Evolutionary conservation across 2,888 invertebrate genomes (phyloP), one percentile per base, ranked within the genome.

Genomic region (Chymomyza procnemis): DNA sequence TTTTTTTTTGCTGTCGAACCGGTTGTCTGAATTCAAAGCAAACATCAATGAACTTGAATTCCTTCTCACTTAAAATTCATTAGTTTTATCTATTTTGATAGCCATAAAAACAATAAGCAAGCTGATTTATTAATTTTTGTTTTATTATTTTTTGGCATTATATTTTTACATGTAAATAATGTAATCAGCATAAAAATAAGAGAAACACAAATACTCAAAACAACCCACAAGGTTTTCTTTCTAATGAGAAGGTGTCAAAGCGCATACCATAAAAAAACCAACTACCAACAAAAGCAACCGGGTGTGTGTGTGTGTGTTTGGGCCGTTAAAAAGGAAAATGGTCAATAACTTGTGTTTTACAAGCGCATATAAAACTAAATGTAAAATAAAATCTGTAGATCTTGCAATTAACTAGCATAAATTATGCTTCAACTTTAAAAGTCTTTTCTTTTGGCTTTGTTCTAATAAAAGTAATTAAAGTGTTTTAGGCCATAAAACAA

Each of bases 391-490:
- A 41, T 41, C 2, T 41, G 9, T 3, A 41, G 34, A 41, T 41
- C 34, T 41, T 41, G 34, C 34, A 41, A 41, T 41, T 41, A 41
- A 12, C 34, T 12, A 12, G 12, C 34, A 41, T 41, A 41, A 41
- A 41, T 41, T 41, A 34, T 9, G 12, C 1, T 3, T 9, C 12
- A 9, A 2, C 12, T 41, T 76, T 67, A 66, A 60, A 65, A 61
- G 63, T 64, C 12, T 41, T 41, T 41, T 64, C 12, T 41, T 41
- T 41, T 41, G 34, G 79, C 71, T 74, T 75, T 59, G 78, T 81
- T 85, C 80, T 84, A 85, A 86, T 84, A 84, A 75, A 64, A 67
- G 74, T 81, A 78, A 84, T 85, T 84, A 84, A 85, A 79, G 52
- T 46, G 50, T 47, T 26, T 41, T 22, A 58, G 19, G 41, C 19